Percentiles rank a stretch among this genome's conserved stretches.
These are phyloP conservation scores for Cyclura pinguis DNA, from an alignment of 2,797 vertebrate genomes.

Conservation along the genomic window DNA sequence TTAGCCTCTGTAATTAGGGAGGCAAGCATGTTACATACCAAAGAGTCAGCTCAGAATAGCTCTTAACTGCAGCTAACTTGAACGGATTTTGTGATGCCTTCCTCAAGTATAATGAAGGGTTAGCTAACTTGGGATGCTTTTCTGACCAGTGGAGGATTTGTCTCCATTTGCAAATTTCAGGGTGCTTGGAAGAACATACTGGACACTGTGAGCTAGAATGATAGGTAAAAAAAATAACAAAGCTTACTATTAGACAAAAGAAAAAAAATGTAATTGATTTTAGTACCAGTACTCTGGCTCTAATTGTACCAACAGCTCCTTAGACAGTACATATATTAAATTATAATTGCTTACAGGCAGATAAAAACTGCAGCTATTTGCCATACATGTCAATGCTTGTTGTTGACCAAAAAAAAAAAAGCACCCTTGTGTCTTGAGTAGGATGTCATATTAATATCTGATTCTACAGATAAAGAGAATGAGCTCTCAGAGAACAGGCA, in stretches of 20 bases:
- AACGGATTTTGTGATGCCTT: background rate
- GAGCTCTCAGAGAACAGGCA: background rate
- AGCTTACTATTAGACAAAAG: background rate
- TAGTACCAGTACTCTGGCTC: background rate
- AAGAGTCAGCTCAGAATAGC: background rate
- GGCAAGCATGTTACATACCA: background rate
- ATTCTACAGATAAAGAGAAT: accelerated
- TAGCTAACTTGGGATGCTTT: background rate
- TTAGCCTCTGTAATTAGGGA: background rate
- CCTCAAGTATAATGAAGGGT: background rate
- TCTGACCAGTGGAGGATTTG: background rate
- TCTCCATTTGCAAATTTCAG: background rate
- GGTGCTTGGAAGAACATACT: background rate
- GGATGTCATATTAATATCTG: background rate
- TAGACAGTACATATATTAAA: background rate
- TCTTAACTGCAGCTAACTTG: background rate
- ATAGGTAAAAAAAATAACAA: background rate
- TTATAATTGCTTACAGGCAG: background rate
- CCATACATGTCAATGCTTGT: background rate
- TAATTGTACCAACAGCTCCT: background rate
- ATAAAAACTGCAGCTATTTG: background rate
- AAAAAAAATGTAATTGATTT: background rate
- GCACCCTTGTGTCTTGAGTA: background rate
- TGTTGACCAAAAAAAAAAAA: background rate
- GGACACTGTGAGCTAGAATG: background rate